Base-by-base conservation (phyloP, 2,113 vertebrate genomes). In the Takifugu bimaculatus region DNA sequence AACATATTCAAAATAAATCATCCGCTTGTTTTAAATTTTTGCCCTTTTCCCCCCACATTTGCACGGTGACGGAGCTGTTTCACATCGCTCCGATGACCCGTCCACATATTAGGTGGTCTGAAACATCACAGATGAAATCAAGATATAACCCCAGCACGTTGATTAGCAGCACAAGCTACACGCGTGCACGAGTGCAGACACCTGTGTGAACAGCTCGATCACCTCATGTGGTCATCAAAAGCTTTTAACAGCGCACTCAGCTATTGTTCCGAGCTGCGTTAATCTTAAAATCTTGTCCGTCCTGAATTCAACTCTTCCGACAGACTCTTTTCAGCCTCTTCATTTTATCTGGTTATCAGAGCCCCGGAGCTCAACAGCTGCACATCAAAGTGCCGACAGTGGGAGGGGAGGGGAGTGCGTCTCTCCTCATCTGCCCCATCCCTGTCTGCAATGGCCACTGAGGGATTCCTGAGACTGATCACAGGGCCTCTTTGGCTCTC, bases 321-420 rank as follows among this genome's bases (percentile, higher is more conserved):
- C 80, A 79, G 82, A 68, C 63, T 76, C 68, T 47, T 70, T 84
- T 85, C 83, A 80, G 67, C 57, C 58, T 57, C 61, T 77, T 53
- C 74, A 78, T 76, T 77, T 85, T 91, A 86, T 87, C 85, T 77
- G 84, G 88, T 81, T 65, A 88, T 85, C 85, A 92, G 88, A 88
- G 73, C 69, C 77, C 20, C 78, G 59, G 65, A 63, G 74, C 83
- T 84, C 85, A 81, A 81, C 60, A 84, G 64, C 62, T 62, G 66
- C 70, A 82, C 75, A 90, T 91, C 85, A 90, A 90, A 91, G 2
- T 4, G 27, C 91, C 89, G 86, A 79, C 63, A 50, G 55, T 49
- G 65, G 85, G 78, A 84, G 82, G 60, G 80, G 70, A 85, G 77
- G 78, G 28, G 48, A 68, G 68, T 71, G 60, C 67, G 81, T 72